Base-by-base conservation (phyloP, 2,888 invertebrate genomes). In the Hesperia comma region DNA sequence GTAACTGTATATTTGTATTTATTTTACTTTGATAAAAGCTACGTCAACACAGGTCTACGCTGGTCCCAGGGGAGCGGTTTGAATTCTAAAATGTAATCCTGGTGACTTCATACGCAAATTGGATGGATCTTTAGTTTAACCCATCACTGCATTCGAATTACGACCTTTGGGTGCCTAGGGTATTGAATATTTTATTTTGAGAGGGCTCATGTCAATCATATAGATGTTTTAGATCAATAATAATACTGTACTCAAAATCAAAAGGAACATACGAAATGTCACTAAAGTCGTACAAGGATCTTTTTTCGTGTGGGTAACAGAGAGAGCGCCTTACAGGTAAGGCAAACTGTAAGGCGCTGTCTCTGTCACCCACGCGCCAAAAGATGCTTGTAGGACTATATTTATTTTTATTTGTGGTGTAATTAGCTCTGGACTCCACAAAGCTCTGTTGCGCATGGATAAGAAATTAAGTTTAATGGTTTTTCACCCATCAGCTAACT, bases 81-180 rank as follows among this genome's bases (percentile, higher is more conserved):
- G 72, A 70, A 69, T 60, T 70, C 70, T 72, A 70, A 68, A 72
- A 75, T 71, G 75, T 76, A 74, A 74, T 75, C 70, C 71, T 67
- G 70, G 41, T 55, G 71, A 73, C 68, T 74, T 75, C 72, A 77
- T 79, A 81, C 80, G 79, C 80, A 80, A 79, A 81, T 80, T 79
- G 77, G 75, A 67, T 72, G 32, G 43, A 46, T 46, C 49, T 54
- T 55, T 54, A 54, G 32, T 57, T 26, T 41, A 57, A 57, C 57
- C 58, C 58, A 43, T 43, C 43, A 19, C 32, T 19, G 58, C 41
- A n/a, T 21, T 54, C 21, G 46, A 55, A 66, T 55, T 61, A 55
- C 54, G 54, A 53, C 60, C 61, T 67, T 61, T 40, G 6, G 60
- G 46, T 19, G 54, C 60, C 46, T 32, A 12, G 66, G 66, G 66